These are phyloP conservation scores for Caerostris darwini DNA, from an alignment of 1,140 invertebrate genomes.

Conservation along the genomic window DNA sequence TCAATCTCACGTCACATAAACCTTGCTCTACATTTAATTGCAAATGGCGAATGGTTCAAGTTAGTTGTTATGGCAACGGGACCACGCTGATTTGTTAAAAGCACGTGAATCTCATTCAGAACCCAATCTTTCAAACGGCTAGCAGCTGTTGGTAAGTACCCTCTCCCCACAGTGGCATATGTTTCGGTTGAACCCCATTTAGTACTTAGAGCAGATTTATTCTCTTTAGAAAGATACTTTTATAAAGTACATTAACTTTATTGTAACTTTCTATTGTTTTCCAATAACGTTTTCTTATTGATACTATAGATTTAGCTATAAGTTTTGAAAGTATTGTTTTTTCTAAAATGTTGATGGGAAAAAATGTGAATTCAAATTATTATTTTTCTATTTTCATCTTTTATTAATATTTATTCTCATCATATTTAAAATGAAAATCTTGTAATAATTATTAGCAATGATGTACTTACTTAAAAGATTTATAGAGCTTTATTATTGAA, in stretches of 20 bases:
- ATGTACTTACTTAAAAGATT: too few relatives aligned
- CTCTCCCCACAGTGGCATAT: not conserved
- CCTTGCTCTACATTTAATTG: constrained; percentile 14
- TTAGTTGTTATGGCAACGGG: constrained; percentile 48
- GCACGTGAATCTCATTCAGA: constrained; percentile 32
- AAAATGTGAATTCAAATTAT: too few relatives aligned
- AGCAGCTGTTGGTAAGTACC: not conserved
- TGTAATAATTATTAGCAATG: too few relatives aligned
- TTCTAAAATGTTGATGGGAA: too few relatives aligned
- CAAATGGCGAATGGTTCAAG: constrained; percentile 35
- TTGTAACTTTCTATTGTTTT: not conserved
- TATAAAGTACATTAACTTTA: too few relatives aligned
- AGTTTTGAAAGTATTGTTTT: not conserved
- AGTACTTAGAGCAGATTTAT: too few relatives aligned
- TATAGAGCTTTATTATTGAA: too few relatives aligned
- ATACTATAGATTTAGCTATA: not conserved
- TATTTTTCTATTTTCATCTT: too few relatives aligned
- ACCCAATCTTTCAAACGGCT: constrained; percentile 2
- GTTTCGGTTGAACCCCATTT: too few relatives aligned
- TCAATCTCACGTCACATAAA: constrained; percentile 1
- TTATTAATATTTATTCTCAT: too few relatives aligned
- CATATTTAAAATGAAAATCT: too few relatives aligned
- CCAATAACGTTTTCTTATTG: not conserved
- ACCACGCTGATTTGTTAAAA: constrained; percentile 45
- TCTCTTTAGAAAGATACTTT: too few relatives aligned